Evolutionary conservation across 2,113 vertebrate species (phyloP), one percentile per base, ranked within the genome.

Genomic region (Bos javanicus): DNA sequence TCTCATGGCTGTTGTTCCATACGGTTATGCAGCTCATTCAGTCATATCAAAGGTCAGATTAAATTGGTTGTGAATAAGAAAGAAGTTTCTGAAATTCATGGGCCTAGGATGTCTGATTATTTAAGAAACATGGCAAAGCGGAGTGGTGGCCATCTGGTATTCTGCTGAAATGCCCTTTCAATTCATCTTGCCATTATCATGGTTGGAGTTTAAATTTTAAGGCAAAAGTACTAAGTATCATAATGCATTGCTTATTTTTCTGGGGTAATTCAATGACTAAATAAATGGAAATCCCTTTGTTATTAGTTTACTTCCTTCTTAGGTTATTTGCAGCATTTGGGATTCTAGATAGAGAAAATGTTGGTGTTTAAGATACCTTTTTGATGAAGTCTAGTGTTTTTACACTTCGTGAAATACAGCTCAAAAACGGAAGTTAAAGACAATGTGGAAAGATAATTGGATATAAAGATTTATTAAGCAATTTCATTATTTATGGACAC

Each of bases 401-500:
- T 54, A 62, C 86, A 78, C 46, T 93, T 19, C 25, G 82, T 91
- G 43, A 95, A 97, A 81, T 90, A 93, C 10, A 94, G 13, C 36
- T 90, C 74, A 85, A 92, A 94, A 93, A 90, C 94, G 30, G 59
- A 82, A 87, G 28, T 85, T 87, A 25, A 95, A 95, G 33, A 90
- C 26, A 87, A 90, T 91, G 16, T 91, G 56, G 33, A 71, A 94
- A 90, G 28, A 90, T 96, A 95, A 94, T 92, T 97, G 62, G 15
- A 59, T 94, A 71, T 96, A 95, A 97, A 96, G 76, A 78, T 95
- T 94, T 95, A 96, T 94, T 97, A 94, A 95, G 57, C 39, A 52
- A 86, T 96, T 97, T 90, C 5, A 90, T 90, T 98, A 97, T 97
- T 97, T 97, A 95, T 97, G 43, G 74, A 59, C 60, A 57, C 21